Evolutionary conservation across 2,888 invertebrate species (phyloP), one percentile per base, ranked within the genome.

Genomic region (Acholoe squamosa): DNA sequence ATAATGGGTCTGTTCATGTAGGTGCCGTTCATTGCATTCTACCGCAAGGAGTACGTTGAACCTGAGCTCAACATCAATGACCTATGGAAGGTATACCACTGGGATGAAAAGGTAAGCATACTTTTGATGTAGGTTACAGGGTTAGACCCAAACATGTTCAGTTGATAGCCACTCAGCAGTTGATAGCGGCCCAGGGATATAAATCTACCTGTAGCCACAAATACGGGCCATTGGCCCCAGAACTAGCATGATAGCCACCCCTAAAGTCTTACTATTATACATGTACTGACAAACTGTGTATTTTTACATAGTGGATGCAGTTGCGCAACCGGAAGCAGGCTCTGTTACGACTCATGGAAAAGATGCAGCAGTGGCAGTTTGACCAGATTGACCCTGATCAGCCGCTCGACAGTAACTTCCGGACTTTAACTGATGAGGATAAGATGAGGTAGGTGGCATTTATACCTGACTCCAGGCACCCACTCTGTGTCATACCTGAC

Each of bases 21-120:
- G 95, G 99, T 99, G 76, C 99, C 99, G 0, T 99, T 99, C 96
- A 99, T 99, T 94, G 98, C 99, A 0, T 99, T 99, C 96, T 99
- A 99, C 95, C 97, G 99, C 43, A 99, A 99, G 96, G 99, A 99
- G 96, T 99, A 99, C 94, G 98, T 99, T 0, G 98, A 98, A 94
- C 98, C 99, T 0, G 99, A 99, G 94, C 96, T 99, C 33, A 98
- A 97, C 93, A 98, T 99, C 89, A 98, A 98, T 94, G 99, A 99
- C 95, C 96, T 99, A 52, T 99, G 99, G 99, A 98, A 98, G 95
- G 98, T 99, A n/a, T 99, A 98, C 96, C 98, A 98, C 94, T 98
- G 97, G 95, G 99, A 99, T 95, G 98, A 98, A 89, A 98, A 98
- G 97, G 97, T 97, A 95, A 93, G 94, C 43, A 7, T 43, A 10